Evolutionary conservation across 2,797 vertebrate genomes (phyloP), one percentile per base, ranked within the genome.

Genomic region (Argentina silus): DNA sequence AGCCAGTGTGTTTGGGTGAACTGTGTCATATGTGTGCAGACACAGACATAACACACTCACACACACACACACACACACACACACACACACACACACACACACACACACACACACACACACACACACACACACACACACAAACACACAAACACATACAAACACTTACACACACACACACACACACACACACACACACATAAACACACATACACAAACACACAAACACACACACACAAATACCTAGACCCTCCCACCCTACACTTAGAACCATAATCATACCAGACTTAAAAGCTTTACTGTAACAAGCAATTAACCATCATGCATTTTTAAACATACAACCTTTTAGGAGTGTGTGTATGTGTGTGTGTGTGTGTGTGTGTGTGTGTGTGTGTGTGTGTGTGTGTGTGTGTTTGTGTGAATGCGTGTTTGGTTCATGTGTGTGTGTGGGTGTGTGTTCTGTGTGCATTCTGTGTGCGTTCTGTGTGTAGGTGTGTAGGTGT

Each of bases 251-350:
- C 48, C 45, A 65, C 50, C 65, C 60, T 67, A 66, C 47, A 68
- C 51, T 76, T 63, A 69, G 61, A 55, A 62, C 17, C 21, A 60
- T n/a, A 69, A 67, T 75, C 66, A 78, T 81, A 76, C 56, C 63
- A 79, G 63, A 79, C 7, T 66, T 78, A 55, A 61, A 80, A 75
- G 65, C 69, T 71, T 77, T 43, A 78, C 65, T 77, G 14, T 74
- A 72, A 78, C 74, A 79, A 85, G 56, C 77, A 84, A 74, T 64
- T 21, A 21, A 75, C 36, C 48, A 65, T 65, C 85, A 83, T 88
- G 81, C 78, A 80, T 27, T 56, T 72, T 7, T 73, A 23, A 71
- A 71, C 57, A 79, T 70, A 73, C 50, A 79, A 70, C 62, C 3
- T 70, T 8, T 68, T 55, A 72, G 62, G 59, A 36, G 68, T 69